A percentile compares a stretch with the other conserved stretches of the same genome.
Conservation (phyloP, 2,888 invertebrate species). For the Hedychridium roseum region DNA sequence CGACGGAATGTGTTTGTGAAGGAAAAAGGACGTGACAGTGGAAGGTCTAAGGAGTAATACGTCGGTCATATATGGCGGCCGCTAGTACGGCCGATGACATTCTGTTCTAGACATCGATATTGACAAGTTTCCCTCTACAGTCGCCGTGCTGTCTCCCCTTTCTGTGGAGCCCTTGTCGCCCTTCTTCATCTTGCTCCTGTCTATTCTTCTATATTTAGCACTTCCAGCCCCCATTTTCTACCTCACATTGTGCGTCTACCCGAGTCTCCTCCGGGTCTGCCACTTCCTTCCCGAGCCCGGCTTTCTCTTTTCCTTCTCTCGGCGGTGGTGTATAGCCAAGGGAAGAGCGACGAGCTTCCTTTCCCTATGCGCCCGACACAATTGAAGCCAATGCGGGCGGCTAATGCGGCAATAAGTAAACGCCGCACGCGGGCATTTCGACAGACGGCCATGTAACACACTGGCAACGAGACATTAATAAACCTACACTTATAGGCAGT, state of each 20-base stretch:
- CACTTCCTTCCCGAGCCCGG: background rate
- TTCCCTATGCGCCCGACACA: background rate
- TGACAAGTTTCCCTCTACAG: slow-evolving; percentile 22
- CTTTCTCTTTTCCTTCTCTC: background rate
- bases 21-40: too few species aligned
- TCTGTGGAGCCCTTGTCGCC: background rate
- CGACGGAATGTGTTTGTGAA: too few species aligned
- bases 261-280: too few species aligned
- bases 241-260: too few species aligned
- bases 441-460: slow-evolving; percentile 9
- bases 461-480: slow-evolving; percentile 18
- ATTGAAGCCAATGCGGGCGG: slow-evolving; percentile 27
- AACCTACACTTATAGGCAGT: slow-evolving; percentile 10
- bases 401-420: slow-evolving; percentile 22
- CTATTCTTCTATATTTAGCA: background rate
- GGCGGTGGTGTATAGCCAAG: background rate
- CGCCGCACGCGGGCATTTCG: slow-evolving; percentile 25
- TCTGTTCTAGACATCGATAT: slow-evolving; percentile 22
- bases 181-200: background rate
- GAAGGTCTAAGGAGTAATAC: slow-evolving; percentile 1
- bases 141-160: background rate
- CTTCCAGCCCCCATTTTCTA: background rate
- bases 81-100: slow-evolving; percentile 29
- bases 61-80: slow-evolving; percentile 18
- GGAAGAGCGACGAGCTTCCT: too few species aligned